A percentile compares a stretch with the other conserved stretches of the same genome.
These are phyloP conservation scores for Upupa epops DNA, from an alignment of 2,113 vertebrate species.

Conservation along the genomic window DNA sequence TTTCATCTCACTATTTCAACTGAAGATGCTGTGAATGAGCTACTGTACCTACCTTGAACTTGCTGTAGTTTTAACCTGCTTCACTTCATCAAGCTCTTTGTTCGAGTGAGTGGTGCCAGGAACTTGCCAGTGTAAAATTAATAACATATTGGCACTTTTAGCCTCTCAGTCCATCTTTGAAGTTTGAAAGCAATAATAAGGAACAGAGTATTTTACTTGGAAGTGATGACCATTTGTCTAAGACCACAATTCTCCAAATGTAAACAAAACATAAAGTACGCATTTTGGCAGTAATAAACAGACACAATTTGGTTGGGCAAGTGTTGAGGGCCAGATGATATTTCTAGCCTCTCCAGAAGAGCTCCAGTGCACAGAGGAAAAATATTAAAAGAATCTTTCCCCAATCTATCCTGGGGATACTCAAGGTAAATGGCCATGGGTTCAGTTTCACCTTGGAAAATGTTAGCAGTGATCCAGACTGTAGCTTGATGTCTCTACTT, in stretches of 20 bases:
- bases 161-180: slow-evolving; percentile 3
- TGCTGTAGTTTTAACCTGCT: slow-evolving; percentile 34
- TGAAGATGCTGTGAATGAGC: not conserved
- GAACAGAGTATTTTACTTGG: slow-evolving; percentile 33
- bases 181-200: slow-evolving; percentile 25
- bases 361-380: not conserved
- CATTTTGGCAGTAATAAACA: slow-evolving; percentile 15
- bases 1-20: slow-evolving; percentile 11
- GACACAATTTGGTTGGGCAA: not conserved
- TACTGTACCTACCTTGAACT: slow-evolving; percentile 11
- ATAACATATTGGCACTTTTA: slow-evolving; percentile 57
- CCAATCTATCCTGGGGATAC: not conserved
- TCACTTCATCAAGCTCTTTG: slow-evolving; percentile 55
- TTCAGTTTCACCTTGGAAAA: not conserved
- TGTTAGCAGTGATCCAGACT: not conserved
- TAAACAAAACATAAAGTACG: slow-evolving; percentile 9
- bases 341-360: not conserved
- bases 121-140: slow-evolving; percentile 53
- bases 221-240: not conserved
- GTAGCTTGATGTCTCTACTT: not conserved
- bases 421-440: not conserved
- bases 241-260: not conserved
- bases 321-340: not conserved
- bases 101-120: slow-evolving; percentile 50
- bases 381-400: not conserved